Evolutionary conservation across 1,140 invertebrate genomes (phyloP), one percentile per base, ranked within the genome.

Genomic region (Gonatopus flavifemur): DNA sequence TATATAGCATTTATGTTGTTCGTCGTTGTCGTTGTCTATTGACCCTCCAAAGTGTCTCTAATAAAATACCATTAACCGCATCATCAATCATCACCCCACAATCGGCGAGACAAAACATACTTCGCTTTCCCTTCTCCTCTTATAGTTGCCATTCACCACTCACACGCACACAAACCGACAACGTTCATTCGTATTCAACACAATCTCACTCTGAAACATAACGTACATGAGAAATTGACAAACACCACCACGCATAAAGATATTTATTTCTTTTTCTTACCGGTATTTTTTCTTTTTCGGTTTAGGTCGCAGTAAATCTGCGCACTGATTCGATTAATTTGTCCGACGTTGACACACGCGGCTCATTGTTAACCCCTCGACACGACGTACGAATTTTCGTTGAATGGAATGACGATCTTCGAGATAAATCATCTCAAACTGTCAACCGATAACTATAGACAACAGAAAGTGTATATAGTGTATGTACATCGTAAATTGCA

Each of bases 21-120:
- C n/a, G n/a, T n/a, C n/a, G n/a, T n/a, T n/a, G n/a, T n/a, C 42
- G 54, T 58, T 57, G 54, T 59, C 59, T 62, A 65, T 65, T 66
- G 62, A 65, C 63, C 63, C 53, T 65, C 61, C 46, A 33, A 63
- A 63, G 63, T 65, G 60, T 67, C 57, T 60, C 60, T 67, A 67
- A 67, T 67, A 67, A 65, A 67, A 67, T 61, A 61, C 59, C 59
- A 67, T 65, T 67, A 67, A 67, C 63, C 60, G 61, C 63, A 55
- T 65, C 64, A 65, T 67, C 58, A 65, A 67, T 67, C 64, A 65
- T 64, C 60, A 30, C 49, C 49, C 57, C 47, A 57, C 53, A 55
- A 49, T 56, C 56, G 55, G 51, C n/a, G n/a, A 66, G 56, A 64
- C 59, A 64, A 66, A 61, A 64, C 62, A 61, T 57, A 57, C 37